phyloP scores from a whole-genome alignment of 2,113 vertebrate species.

The Platichthys stellatus region DNA sequence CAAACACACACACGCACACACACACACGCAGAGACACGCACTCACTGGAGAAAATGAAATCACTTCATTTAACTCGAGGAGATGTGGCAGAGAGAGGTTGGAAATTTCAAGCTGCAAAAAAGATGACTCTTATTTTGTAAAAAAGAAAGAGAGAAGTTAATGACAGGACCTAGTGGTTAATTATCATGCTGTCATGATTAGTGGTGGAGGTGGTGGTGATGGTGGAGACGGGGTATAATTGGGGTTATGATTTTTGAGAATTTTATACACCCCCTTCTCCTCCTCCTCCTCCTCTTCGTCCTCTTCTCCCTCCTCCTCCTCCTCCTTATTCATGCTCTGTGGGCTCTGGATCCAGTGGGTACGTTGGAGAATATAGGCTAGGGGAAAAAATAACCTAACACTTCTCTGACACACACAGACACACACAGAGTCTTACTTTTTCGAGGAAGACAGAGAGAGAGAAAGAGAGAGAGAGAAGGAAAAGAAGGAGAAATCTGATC shows the following conservation, averaged over 20 bases:
- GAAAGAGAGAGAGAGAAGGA: slow-evolving; percentile 17
- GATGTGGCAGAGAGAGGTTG: background rate
- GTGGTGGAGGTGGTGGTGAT: background rate
- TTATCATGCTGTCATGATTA: slow-evolving; percentile 39
- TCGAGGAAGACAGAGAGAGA: slow-evolving; percentile 2
- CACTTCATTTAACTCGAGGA: too few species aligned
- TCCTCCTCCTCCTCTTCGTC: background rate
- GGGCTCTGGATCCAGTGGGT: slow-evolving; percentile 61
- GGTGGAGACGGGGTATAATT: background rate
- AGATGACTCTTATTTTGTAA: background rate
- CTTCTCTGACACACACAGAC: slow-evolving; percentile 13
- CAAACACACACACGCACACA: background rate
- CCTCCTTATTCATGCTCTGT: background rate
- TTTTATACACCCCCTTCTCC: background rate
- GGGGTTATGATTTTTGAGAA: slow-evolving; percentile 23
- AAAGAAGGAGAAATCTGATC: slow-evolving; percentile 70
- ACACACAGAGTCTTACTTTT: slow-evolving; percentile 25
- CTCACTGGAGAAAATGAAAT: background rate
- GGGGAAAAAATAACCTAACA: slow-evolving; percentile 24
- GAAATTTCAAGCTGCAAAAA: slow-evolving; percentile 1
- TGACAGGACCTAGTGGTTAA: slow-evolving; percentile 22
- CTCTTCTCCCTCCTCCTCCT: background rate
- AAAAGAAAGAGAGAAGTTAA: slow-evolving; percentile 5
- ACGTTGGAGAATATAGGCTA: slow-evolving; percentile 55
- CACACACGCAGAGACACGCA: background rate